Base-by-base conservation (phyloP, 2,113 vertebrate genomes). In the Dunckerocampus dactyliophorus region DNA sequence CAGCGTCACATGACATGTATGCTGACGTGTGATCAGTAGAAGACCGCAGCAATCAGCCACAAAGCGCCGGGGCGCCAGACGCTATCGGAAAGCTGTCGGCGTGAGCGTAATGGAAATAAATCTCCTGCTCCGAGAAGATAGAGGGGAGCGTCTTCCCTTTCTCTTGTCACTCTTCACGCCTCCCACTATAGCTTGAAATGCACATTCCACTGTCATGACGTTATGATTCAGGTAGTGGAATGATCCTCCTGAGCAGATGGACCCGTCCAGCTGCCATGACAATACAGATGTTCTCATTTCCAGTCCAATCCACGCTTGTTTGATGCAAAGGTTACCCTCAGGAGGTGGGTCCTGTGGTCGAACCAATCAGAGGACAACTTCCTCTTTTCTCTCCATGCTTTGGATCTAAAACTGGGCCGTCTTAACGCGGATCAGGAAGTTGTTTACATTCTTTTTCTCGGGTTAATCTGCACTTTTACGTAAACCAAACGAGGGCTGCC, bases 1-100 rank as follows among this genome's bases (percentile, higher is more conserved):
- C 31, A 34, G 31, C 31, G 7, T 34, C 31, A 34, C 4, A 34
- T 34, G 31, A 34, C 31, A 34, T 34, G 31, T 8, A 34, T 49
- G 64, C 63, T 81, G 68, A 69, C 68, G 72, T 47, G 47, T 62
- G 64, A 64, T 72, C 65, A 82, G 72, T 65, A 21, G 69, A 63
- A 28, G 67, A 67, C 55, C 53, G 65, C 59, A 68, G 75, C 79
- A 80, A 77, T 85, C 76, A 71, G 79, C 65, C 63, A 49, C 82
- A 69, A 34, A 34, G 71, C 51, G 57, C 53, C 22, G 7, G 7
- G 7, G 69, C 51, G 54, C 56, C 31, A 5, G 31, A 8, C 20
- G 74, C 49, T 76, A 82, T 81, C 54, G 56, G 71, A 62, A 64
- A 83, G 67, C 82, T 86, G 82, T 82, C 84, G 71, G 58, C 60